Percentiles rank a stretch among this genome's conserved stretches.
These are phyloP conservation scores for Alcis repandata DNA, from an alignment of 2,888 invertebrate genomes.

Conservation along the genomic window DNA sequence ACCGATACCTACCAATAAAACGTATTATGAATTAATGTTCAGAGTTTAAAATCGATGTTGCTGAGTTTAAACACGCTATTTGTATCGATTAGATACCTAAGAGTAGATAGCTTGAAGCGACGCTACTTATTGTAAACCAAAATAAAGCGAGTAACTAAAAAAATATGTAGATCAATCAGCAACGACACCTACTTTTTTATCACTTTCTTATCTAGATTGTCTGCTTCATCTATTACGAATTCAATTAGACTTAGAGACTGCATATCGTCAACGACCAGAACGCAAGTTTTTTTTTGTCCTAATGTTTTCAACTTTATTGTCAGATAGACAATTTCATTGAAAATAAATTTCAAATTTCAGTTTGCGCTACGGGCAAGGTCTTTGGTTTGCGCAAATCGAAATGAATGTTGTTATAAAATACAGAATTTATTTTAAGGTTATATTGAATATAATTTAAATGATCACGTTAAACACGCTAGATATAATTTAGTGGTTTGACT, in stretches of 20 bases:
- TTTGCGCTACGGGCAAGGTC: no score
- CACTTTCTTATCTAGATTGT: slow-evolving; percentile 1
- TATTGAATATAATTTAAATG: slow-evolving; percentile 31
- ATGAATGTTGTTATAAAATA: background rate
- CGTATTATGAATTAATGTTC: slow-evolving; percentile 25
- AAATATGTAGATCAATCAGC: background rate
- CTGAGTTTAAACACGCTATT: slow-evolving; percentile 6
- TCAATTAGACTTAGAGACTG: background rate
- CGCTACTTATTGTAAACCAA: slow-evolving; percentile 16
- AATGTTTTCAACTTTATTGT: background rate
- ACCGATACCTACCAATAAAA: slow-evolving; percentile 17
- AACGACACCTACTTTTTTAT: background rate
- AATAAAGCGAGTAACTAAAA: background rate
- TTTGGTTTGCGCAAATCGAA: background rate
- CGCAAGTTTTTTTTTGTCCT: no score
- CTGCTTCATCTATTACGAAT: slow-evolving; percentile 5
- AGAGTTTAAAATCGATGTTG: slow-evolving; percentile 20
- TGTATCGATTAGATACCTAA: slow-evolving; percentile 1
- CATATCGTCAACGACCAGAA: slow-evolving; percentile 10
- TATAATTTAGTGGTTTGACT: slow-evolving; percentile 56
- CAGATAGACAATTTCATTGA: background rate
- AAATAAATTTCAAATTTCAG: background rate
- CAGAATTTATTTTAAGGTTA: slow-evolving; percentile 3
- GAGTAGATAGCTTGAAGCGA: slow-evolving; percentile 30
- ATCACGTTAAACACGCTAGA: slow-evolving; percentile 53